These are phyloP conservation scores for Barypeithes pellucidus DNA, from an alignment of 2,888 invertebrate genomes.

Conservation along the genomic window DNA sequence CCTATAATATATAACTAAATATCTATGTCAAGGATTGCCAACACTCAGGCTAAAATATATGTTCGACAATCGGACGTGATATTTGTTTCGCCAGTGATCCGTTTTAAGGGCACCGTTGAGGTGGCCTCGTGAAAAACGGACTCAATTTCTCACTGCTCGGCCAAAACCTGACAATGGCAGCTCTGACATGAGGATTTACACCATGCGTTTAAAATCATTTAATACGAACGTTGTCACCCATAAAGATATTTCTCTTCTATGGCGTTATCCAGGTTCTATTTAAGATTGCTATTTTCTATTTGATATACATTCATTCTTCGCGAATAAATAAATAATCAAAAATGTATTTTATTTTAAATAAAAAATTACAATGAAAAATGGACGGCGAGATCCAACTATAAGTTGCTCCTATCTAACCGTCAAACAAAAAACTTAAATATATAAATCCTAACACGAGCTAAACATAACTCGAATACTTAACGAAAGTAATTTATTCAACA, in stretches of 20 bases:
- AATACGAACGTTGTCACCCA: constrained; percentile 49
- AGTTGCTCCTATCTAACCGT: no score
- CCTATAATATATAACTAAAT: no score
- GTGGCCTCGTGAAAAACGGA: constrained; percentile 60
- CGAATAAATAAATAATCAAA: no score
- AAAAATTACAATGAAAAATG: no score
- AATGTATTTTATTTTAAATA: no score
- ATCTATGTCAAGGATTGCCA: constrained; percentile 17
- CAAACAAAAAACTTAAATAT: no score
- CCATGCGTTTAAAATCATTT: constrained; percentile 57
- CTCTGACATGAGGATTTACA: constrained; percentile 57
- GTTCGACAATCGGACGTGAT: constrained; percentile 23
- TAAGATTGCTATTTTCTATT: constrained; percentile 19
- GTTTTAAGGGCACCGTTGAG: constrained; percentile 27
- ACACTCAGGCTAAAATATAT: constrained; percentile 35
- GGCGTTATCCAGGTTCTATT: constrained; percentile 27
- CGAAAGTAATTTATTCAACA: no score
- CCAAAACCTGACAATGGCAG: constrained; percentile 55
- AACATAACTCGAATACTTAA: no score
- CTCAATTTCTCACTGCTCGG: constrained; percentile 62
- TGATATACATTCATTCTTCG: constrained; percentile 17
- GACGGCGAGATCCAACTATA: no score
- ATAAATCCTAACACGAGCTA: no score
- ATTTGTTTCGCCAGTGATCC: constrained; percentile 42
- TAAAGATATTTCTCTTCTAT: constrained; percentile 52